Base-by-base conservation (phyloP, 2,797 vertebrate genomes). In the Sus cebifrons region DNA sequence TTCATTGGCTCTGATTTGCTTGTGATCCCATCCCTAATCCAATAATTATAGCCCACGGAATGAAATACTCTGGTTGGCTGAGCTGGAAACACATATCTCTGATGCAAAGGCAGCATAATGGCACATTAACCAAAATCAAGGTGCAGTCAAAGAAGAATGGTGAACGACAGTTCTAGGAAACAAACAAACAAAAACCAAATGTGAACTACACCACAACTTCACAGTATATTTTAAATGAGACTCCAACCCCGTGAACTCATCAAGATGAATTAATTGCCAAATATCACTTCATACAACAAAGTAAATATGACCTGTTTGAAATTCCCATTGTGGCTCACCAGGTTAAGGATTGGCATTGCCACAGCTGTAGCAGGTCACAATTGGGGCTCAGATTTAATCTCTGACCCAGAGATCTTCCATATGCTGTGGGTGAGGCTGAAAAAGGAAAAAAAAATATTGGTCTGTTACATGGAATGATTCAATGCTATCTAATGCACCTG, bases 201-300 rank as follows among this genome's bases (percentile, higher is more conserved):
- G 18, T 32, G 77, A 58, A 84, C 15, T 52, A 68, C 23, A 82
- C 16, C n/a, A 73, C 1, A 1, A 86, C 21, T 56, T 81, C 8
- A 94, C 64, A 12, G 36, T 79, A 88, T 67, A 60, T 82, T 96
- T 93, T 84, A 54, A 92, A 92, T 23, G 56, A 25, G 12, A 62
- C 14, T 77, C 20, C 32, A 78, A 75, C 1, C 2, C 52, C 64
- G 27, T 25, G 52, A 84, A 64, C 3, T 65, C 52, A 84, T 9
- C 29, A 78, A 78, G 64, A 65, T 68, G 58, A 87, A 27, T 60
- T 65, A 29, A 77, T 68, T 73, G 49, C 52, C 29, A 74, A 68
- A 64, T 83, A 18, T 52, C 52, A 11, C 64, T 52, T 21, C 49
- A 44, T 0, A 7, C 86, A 86, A 84, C 40, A 73, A 67, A 95